These are phyloP conservation scores for Sycobia sp. DNA, from an alignment of 1,140 invertebrate species.

Conservation along the genomic window DNA sequence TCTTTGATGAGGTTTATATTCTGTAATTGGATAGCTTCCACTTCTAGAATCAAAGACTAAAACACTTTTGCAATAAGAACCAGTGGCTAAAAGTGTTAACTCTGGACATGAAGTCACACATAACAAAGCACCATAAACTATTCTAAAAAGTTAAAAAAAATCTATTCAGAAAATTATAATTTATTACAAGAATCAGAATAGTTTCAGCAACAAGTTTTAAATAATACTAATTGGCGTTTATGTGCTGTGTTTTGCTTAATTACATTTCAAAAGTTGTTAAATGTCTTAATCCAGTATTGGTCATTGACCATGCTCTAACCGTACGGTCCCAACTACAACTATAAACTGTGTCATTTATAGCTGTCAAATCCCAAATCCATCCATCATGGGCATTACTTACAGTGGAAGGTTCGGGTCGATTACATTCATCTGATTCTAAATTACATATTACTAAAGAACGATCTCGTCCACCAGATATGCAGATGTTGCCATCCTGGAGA, in stretches of 20 bases:
- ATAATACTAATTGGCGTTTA: too few relatives aligned
- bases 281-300: slow-evolving; percentile 36
- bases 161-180: slow-evolving; percentile 23
- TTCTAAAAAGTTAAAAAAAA: slow-evolving; percentile 37
- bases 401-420: slow-evolving; percentile 19
- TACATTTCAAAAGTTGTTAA: slow-evolving; percentile 49
- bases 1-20: slow-evolving; percentile 47
- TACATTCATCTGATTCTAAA: slow-evolving; percentile 36
- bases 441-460: slow-evolving; percentile 47
- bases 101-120: slow-evolving; percentile 49
- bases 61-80: slow-evolving; percentile 47
- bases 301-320: slow-evolving; percentile 51
- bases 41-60: slow-evolving; percentile 50
- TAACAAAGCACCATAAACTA: slow-evolving; percentile 42
- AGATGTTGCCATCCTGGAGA: slow-evolving; percentile 46
- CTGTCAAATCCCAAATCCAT: slow-evolving; percentile 57
- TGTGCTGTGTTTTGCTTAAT: slow-evolving; percentile 12
- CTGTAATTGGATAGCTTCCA: slow-evolving; percentile 35
- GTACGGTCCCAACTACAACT: slow-evolving; percentile 56
- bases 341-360: slow-evolving; percentile 49
- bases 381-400: slow-evolving; percentile 49
- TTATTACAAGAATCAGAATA: slow-evolving; percentile 12
- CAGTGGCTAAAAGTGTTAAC: slow-evolving; percentile 45
- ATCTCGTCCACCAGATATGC: slow-evolving; percentile 55
- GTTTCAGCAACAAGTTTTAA: slow-evolving; percentile 12